Evolutionary conservation across 2,888 invertebrate genomes (phyloP), one percentile per base, ranked within the genome.

Genomic region (Luperina testacea): DNA sequence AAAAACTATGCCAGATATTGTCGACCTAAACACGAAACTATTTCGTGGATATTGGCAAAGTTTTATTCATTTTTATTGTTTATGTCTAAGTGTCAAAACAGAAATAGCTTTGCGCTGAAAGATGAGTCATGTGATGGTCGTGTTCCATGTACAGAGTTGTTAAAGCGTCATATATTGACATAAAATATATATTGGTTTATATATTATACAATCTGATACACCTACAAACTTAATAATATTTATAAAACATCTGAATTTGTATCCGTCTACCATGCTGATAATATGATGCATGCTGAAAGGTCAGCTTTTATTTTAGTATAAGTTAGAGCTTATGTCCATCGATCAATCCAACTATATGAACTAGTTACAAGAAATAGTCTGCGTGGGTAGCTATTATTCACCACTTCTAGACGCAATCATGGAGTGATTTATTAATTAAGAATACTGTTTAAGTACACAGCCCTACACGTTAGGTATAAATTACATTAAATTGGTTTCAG

Each of bases 11-110:
- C n/a, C 63, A 77, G 70, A 75, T 72, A 86, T 81, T 72, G 73
- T 42, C 38, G 32, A 74, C 72, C 70, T 32, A 74, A 61, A 78
- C 27, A 71, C n/a, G 59, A 68, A 81, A 65, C 77, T 77, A 74
- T 72, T 73, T 75, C 63, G 76, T 70, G 71, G 70, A 86, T 79
- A 84, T 87, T 86, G 82, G 72, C 15, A 87, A 87, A 87, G 84
- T 88, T 85, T 80, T 83, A 85, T 86, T 72, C 67, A 75, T 81
- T 81, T 88, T 63, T 61, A 85, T 87, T 85, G 80, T 87, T 86
- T 82, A 81, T 76, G 80, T 81, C 75, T 65, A 78, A 69, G 71
- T 86, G 82, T 88, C 86, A 84, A 78, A 84, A 84, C 72, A 79
- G 61, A 82, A 83, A 85, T 77, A 75, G 77, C 42, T 83, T 76